Conservation (phyloP, 2,113 vertebrate genomes). For the Sakesphorus luctuosus region DNA sequence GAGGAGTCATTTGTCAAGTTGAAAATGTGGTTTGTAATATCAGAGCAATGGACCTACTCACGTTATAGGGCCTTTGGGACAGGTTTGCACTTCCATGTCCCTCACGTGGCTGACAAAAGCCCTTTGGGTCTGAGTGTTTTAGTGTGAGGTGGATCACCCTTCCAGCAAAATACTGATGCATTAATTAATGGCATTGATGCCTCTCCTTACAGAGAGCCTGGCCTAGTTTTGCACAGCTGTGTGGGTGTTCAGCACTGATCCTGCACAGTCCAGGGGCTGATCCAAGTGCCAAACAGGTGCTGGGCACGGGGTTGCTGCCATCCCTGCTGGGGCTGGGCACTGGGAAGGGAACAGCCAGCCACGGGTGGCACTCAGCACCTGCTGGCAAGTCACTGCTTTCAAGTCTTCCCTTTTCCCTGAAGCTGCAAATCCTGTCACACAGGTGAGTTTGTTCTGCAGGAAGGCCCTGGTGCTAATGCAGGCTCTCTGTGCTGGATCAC, state of each 20-base stretch:
- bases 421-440: neutral
- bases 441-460: neutral
- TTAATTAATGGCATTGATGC: neutral
- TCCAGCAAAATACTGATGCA: neutral
- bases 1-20: neutral
- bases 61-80: neutral
- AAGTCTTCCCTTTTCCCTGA: neutral
- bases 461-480: neutral
- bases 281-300: neutral
- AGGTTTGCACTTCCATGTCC: neutral
- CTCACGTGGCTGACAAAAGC: neutral
- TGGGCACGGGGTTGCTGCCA: neutral
- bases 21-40: neutral
- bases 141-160: neutral
- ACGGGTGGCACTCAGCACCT: too few relatives aligned
- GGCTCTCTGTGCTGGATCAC: neutral
- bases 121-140: neutral
- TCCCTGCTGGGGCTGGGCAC: neutral
- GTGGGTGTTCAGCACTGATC: neutral
- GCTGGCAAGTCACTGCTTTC: neutral
- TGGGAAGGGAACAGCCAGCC: neutral
- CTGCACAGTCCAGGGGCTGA: neutral
- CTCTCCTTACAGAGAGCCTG: neutral
- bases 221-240: neutral
- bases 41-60: neutral